Evolutionary conservation across 2,797 vertebrate species (phyloP), one percentile per base, ranked within the genome.

Genomic region (Lutra lutra): DNA sequence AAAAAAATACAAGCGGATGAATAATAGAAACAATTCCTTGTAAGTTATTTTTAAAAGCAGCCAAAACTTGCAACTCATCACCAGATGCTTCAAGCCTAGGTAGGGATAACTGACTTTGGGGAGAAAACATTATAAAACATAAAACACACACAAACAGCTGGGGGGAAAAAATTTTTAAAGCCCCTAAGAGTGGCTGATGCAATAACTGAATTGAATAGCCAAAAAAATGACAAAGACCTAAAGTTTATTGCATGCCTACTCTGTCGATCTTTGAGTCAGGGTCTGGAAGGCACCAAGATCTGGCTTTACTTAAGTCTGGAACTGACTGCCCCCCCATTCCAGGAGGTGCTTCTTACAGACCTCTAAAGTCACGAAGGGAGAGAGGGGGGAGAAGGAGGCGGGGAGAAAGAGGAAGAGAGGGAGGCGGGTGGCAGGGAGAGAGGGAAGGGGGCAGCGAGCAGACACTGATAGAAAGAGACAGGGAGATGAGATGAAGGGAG

Each of bases 1-100:
- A 91, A 89, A 89, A 95, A 96, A 93, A 70, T 35, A 66, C 66
- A 93, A 87, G 54, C 58, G 48, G 83, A 94, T 89, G 58, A 91
- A 85, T 82, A 83, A 90, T 72, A 95, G 92, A 96, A 96, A 95
- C 83, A 51, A 87, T 72, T 54, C 83, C 78, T 95, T 79, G n/a
- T 68, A 80, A 96, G 95, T 93, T 95, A 97, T 96, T 97, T 97
- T 93, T 97, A 73, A 97, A 97, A 97, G 58, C 86, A 85, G 60
- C 89, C 68, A 73, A 96, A 97, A 73, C 80, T 89, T 75, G 40
- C 93, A 96, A 79, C 84, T 88, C 97, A 95, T 82, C 82, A 56
- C 75, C 96, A 98, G 95, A 97, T 93, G 95, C 93, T 75, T 77
- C 54, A 66, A 93, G 83, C 56, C 78, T 60, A 75, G 68, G 62